These are phyloP conservation scores for Eristalis arbustorum DNA, from an alignment of 2,888 invertebrate genomes.

Conservation along the genomic window DNA sequence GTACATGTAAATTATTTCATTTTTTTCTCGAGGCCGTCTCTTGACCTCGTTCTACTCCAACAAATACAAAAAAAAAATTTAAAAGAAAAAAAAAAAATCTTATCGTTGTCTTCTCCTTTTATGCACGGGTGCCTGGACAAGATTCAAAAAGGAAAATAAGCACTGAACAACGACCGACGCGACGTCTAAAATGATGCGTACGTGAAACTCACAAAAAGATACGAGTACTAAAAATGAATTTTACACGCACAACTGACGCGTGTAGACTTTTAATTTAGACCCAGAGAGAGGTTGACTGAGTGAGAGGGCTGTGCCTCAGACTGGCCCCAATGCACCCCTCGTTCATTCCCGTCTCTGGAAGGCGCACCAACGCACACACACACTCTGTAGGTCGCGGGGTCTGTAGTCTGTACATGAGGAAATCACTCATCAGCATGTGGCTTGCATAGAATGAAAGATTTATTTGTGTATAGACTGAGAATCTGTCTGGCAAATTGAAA, in stretches of 20 bases:
- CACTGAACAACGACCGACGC: neutral
- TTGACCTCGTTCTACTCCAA: conserved; percentile 50
- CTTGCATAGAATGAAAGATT: conserved; percentile 42
- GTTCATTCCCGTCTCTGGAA: neutral
- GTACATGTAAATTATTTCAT: conserved; percentile 32
- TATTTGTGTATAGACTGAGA: neutral
- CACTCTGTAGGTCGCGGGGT: conserved; percentile 30
- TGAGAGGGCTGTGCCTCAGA: neutral
- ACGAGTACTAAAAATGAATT: conserved; percentile 41
- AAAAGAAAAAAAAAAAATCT: neutral
- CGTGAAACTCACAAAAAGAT: conserved; percentile 11
- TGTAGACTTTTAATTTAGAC: conserved; percentile 38
- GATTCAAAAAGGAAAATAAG: neutral
- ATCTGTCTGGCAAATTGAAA: conserved; percentile 43
- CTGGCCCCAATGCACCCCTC: neutral
- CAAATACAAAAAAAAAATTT: neutral
- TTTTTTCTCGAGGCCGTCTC: conserved; percentile 48
- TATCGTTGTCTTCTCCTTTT: neutral
- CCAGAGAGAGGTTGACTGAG: neutral
- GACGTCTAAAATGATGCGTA: conserved; percentile 10
- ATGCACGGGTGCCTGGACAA: conserved; percentile 4
- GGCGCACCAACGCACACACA: neutral
- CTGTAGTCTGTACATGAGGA: conserved; percentile 29
- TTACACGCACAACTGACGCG: conserved; percentile 56
- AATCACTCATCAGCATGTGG: conserved; percentile 49